Percentiles rank a stretch among this genome's conserved stretches.
These are phyloP conservation scores for Macaca nemestrina DNA, from an alignment of 2,113 vertebrate species.

Conservation along the genomic window DNA sequence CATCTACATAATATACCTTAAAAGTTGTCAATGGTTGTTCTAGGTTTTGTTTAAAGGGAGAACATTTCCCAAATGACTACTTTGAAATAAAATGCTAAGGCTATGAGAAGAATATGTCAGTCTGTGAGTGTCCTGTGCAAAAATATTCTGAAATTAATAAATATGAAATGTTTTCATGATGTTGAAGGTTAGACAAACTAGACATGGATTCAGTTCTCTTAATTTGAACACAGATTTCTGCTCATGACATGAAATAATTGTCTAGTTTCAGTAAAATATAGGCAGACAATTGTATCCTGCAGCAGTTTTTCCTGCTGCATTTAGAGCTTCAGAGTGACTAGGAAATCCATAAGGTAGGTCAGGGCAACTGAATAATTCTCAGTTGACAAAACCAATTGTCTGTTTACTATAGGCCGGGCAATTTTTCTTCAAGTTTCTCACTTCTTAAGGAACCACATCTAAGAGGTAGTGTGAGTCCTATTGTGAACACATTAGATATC, in stretches of 20 bases:
- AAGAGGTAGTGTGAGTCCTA: not conserved
- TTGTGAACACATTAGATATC: not conserved
- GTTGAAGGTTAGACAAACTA: not conserved
- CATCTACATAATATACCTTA: not conserved
- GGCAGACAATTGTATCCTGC: not conserved
- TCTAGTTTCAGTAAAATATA: not conserved
- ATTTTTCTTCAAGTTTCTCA: conserved; percentile 29
- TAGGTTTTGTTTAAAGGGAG: not conserved
- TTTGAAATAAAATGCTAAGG: conserved; percentile 48
- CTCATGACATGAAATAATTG: not conserved
- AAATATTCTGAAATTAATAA: not conserved
- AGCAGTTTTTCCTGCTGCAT: not conserved
- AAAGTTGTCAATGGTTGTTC: conserved; percentile 3
- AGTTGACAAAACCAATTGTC: not conserved
- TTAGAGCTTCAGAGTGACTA: not conserved
- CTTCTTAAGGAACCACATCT: not conserved
- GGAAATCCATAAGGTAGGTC: not conserved
- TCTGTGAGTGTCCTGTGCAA: not conserved
- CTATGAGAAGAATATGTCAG: not conserved
- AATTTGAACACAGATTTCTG: not conserved
- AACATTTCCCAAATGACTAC: not conserved
- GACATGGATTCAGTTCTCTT: not conserved
- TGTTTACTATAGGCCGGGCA: not conserved
- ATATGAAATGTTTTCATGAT: not conserved
- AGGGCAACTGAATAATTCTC: not conserved